These are phyloP conservation scores for Lota lota DNA, from an alignment of 2,113 vertebrate species.

Conservation along the genomic window DNA sequence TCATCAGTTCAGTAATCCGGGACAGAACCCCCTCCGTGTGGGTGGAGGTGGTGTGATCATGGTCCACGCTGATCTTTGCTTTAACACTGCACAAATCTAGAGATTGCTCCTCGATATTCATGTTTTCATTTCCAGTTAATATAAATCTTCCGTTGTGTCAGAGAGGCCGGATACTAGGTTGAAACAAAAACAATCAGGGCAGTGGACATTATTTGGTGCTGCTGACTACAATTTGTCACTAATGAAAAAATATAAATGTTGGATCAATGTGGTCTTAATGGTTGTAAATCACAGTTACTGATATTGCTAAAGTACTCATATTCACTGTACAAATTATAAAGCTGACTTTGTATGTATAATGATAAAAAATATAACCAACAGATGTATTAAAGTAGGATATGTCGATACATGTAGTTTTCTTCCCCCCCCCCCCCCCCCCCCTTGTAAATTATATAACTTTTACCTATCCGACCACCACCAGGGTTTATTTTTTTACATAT, in stretches of 20 bases:
- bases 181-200: conserved; percentile 34
- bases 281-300: not conserved
- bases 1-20: conserved; percentile 61
- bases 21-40: conserved; percentile 63
- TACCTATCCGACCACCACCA: not conserved
- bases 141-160: conserved; percentile 42
- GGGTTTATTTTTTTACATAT: too few relatives aligned
- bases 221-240: not conserved
- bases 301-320: not conserved
- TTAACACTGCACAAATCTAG: conserved; percentile 75
- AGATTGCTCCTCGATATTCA: conserved; percentile 74
- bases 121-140: conserved; percentile 71
- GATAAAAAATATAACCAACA: not conserved
- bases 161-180: conserved; percentile 36
- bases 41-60: conserved; percentile 53
- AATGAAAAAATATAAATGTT: not conserved
- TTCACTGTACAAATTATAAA: conserved; percentile 13
- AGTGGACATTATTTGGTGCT: conserved; percentile 11
- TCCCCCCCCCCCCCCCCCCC: too few relatives aligned
- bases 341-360: conserved; percentile 13
- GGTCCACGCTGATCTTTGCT: conserved; percentile 55
- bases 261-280: not conserved
- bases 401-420: not conserved
- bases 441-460: conserved; percentile 31
- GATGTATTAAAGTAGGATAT: not conserved